Base-by-base conservation (phyloP, 1,140 invertebrate species). In the Meloidogyne floridensis region DNA sequence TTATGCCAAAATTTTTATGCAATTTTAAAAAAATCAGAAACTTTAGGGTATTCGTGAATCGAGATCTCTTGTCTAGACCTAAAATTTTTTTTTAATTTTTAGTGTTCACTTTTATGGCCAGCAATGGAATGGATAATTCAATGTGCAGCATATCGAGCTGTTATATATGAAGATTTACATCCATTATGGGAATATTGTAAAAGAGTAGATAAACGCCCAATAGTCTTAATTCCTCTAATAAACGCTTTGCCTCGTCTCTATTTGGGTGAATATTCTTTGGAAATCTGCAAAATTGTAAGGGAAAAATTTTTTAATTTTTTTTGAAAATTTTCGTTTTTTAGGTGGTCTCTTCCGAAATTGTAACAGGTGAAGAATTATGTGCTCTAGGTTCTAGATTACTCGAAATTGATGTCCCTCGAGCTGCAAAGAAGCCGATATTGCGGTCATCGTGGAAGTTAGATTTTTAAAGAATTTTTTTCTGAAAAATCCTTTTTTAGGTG, bases 101-200 rank as follows among this genome's bases (percentile, higher is more conserved):
- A 83, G 83, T 72, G 54, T 32, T 83, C 69, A 7, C 47, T 86
- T 18, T 59, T 87, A 2, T 86, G 86, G 82, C 85, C 86, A 1
- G 83, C 85, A 13, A 72, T 86, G 69, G 77, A 86, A 69, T 86
- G 84, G 72, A 59, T 86, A 18, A 81, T 86, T 51, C 85, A 86
- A 56, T 87, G 85, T 75, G 85, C 86, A 4, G 73, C 85, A 15
- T 84, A 77, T 59, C 71, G 76, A 20, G 85, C 85, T n/a, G 77
- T 85, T 15, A 82, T 84, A 15, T 86, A 87, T 74, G 80, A 86
- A 42, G 85, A 86, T 77, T 71, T 86, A 47, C 72, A 77, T 9
- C 85, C 85, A 9, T 72, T 86, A 56, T 86, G 86, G 85, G 85
- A 87, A 71, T 86, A 86, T 65, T 87, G 86, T 72, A 53, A 72